These are phyloP conservation scores for Drymodes brunneopygia DNA, from an alignment of 2,113 vertebrate genomes.

Conservation along the genomic window DNA sequence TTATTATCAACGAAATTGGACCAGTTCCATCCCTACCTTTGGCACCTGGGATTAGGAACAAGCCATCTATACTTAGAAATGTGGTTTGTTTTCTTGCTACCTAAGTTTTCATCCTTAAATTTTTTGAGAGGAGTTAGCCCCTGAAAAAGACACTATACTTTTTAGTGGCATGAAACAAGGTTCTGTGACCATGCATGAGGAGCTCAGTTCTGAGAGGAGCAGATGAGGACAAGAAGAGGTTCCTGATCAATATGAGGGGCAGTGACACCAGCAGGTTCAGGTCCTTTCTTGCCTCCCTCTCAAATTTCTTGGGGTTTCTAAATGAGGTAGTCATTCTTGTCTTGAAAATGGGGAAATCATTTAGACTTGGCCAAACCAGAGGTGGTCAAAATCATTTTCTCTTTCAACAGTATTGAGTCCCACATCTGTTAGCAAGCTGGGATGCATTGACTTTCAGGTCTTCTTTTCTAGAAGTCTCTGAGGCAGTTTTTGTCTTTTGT, in stretches of 20 bases:
- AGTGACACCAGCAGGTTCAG: neutral
- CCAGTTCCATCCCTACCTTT: neutral
- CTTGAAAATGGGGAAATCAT: neutral
- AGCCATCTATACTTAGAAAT: neutral
- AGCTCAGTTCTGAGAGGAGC: neutral
- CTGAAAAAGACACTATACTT: neutral
- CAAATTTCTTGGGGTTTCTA: neutral
- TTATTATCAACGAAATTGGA: neutral
- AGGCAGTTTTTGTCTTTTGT: neutral
- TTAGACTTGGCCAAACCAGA: neutral
- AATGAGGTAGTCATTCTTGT: neutral
- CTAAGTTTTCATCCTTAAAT: neutral
- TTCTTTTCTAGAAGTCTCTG: neutral
- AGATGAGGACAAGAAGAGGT: neutral
- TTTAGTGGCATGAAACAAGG: neutral
- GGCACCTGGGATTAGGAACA: neutral
- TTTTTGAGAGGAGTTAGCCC: neutral
- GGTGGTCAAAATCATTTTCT: neutral
- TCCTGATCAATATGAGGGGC: neutral
- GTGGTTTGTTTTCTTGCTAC: neutral
- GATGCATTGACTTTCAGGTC: neutral
- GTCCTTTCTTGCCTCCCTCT: neutral
- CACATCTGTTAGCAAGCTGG: neutral
- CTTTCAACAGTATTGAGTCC: fast-evolving
- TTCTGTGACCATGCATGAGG: neutral